Conservation (phyloP, 2,113 vertebrate species). For the zebrafish (Danio rerio) region DNA sequence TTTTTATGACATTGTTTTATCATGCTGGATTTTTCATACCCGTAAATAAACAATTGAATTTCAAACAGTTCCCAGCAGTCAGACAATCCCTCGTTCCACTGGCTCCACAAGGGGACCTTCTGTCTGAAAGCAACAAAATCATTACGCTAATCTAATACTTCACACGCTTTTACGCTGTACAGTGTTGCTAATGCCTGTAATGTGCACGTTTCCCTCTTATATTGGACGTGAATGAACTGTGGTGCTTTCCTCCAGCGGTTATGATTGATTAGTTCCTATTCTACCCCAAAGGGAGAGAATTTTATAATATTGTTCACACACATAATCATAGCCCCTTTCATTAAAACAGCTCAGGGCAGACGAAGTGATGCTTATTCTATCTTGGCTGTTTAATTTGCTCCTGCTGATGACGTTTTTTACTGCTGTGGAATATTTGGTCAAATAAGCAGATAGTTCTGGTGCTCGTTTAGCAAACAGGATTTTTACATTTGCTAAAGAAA, state of each 20-base stretch:
- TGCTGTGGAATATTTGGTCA: slow-evolving; percentile 7
- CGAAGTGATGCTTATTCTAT: slow-evolving; percentile 10
- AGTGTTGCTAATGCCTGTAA: slow-evolving; percentile 30
- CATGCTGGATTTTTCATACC: slow-evolving; percentile 13
- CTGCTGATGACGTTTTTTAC: background rate
- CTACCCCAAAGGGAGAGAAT: slow-evolving; percentile 11
- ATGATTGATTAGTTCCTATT: slow-evolving; percentile 45
- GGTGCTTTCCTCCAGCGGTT: slow-evolving; percentile 30
- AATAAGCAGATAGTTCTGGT: background rate
- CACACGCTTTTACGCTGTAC: slow-evolving; percentile 6
- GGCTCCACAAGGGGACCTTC: slow-evolving; percentile 17
- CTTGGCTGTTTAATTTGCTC: slow-evolving; percentile 32
- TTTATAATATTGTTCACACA: slow-evolving; percentile 38
- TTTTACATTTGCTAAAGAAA: slow-evolving; percentile 9
- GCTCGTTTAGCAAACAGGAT: slow-evolving; percentile 11
- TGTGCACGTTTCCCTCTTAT: slow-evolving; percentile 28
- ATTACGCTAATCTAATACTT: slow-evolving; percentile 42
- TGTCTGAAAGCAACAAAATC: slow-evolving; percentile 44
- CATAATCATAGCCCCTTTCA: slow-evolving; percentile 17
- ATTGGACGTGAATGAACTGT: slow-evolving; percentile 8
- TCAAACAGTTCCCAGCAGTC: slow-evolving; percentile 18
- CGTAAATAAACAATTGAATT: slow-evolving; percentile 13
- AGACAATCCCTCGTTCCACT: slow-evolving; percentile 17
- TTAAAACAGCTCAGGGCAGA: slow-evolving; percentile 29
- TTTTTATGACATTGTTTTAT: slow-evolving; percentile 21